Evolutionary conservation across 2,113 vertebrate species (phyloP).

Genomic region (Calyptommatus sinebrachiatus): DNA sequence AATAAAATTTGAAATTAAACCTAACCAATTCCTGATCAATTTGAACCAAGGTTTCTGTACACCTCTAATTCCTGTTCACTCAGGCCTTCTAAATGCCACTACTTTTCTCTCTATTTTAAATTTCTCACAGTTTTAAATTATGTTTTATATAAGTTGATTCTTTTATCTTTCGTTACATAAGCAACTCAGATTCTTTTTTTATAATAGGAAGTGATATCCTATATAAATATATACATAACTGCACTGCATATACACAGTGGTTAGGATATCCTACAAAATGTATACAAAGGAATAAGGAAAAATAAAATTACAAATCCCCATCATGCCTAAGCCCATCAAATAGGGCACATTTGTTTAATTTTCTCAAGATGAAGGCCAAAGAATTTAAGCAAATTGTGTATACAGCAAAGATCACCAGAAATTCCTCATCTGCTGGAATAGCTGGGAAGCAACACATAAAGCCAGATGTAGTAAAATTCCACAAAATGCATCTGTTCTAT

Average conservation of each 20-base stretch:
- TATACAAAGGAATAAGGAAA: background rate
- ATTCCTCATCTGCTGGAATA: background rate
- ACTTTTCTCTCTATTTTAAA: no score
- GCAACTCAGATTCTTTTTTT: no score
- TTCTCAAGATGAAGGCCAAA: background rate
- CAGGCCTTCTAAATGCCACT: no score
- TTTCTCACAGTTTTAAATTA: no score
- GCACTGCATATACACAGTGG: background rate
- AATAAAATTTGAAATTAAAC: no score
- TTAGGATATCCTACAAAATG: background rate
- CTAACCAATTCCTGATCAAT: no score
- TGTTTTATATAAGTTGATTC: no score
- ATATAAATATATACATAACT: no score
- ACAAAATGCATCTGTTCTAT: conserved; percentile 8
- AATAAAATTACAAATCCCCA: background rate
- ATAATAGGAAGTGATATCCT: no score
- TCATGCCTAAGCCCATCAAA: background rate
- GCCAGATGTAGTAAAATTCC: conserved; percentile 8
- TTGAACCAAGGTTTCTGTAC: no score
- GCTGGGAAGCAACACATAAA: background rate
- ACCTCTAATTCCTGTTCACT: no score
- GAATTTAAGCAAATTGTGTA: background rate
- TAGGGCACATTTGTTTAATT: background rate
- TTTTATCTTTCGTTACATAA: no score
- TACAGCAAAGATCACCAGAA: background rate